These are phyloP conservation scores for Raillietiella orientalis DNA, from an alignment of 2,888 invertebrate genomes.

Conservation along the genomic window DNA sequence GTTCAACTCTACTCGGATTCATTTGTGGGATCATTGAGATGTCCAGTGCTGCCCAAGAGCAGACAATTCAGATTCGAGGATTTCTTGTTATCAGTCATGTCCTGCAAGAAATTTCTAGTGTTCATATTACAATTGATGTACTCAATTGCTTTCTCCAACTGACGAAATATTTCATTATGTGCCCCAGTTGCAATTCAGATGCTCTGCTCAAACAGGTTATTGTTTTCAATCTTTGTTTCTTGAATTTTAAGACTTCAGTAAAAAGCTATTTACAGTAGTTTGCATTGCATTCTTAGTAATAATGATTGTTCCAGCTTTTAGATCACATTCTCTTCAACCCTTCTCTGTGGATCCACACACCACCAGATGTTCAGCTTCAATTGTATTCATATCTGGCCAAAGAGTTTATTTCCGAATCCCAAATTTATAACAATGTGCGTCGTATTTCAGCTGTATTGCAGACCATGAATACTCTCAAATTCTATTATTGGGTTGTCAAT, in stretches of 20 bases:
- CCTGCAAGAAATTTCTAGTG: slow-evolving; percentile 29
- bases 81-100: slow-evolving; percentile 93
- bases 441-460: slow-evolving; percentile 89
- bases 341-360: slow-evolving; percentile 92
- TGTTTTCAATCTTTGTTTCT: background rate
- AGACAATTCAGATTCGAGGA: slow-evolving; percentile 94
- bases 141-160: slow-evolving; percentile 64
- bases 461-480: slow-evolving; percentile 92
- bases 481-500: slow-evolving; percentile 96
- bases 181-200: slow-evolving; percentile 70
- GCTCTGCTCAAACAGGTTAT: slow-evolving; percentile 61
- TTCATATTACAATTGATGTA: slow-evolving; percentile 23
- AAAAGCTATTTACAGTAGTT: background rate
- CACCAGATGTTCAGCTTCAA: slow-evolving; percentile 69
- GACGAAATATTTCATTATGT: slow-evolving; percentile 71
- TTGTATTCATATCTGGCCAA: slow-evolving; percentile 92
- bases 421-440: slow-evolving; percentile 84
- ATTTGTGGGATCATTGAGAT: slow-evolving; percentile 89
- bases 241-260: slow-evolving; percentile 2
- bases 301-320: slow-evolving; percentile 71
- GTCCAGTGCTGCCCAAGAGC: slow-evolving; percentile 90
- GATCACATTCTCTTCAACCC: slow-evolving; percentile 99
- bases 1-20: slow-evolving; percentile 82
- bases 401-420: slow-evolving; percentile 91
- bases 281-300: slow-evolving; percentile 2